These are phyloP conservation scores for Danionella dracula DNA, from an alignment of 2,797 vertebrate species.

Conservation along the genomic window DNA sequence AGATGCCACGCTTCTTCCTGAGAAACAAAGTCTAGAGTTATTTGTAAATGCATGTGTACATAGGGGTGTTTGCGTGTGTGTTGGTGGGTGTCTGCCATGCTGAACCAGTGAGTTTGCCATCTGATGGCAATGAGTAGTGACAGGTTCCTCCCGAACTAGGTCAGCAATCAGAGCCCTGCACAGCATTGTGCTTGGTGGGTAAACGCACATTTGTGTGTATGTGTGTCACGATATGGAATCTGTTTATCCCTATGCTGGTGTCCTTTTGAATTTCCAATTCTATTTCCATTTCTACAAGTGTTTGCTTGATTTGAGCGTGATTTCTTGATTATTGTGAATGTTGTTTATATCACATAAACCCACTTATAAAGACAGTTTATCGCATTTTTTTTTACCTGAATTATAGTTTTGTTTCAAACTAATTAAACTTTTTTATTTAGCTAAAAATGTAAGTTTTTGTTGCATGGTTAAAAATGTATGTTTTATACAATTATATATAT, in stretches of 20 bases:
- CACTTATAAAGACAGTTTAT: too few relatives aligned
- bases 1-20: not conserved
- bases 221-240: slow-evolving; percentile 9
- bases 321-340: too few relatives aligned
- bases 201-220: slow-evolving; percentile 11
- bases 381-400: too few relatives aligned
- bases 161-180: slow-evolving; percentile 43
- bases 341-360: too few relatives aligned
- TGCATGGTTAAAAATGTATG: too few relatives aligned
- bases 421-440: too few relatives aligned
- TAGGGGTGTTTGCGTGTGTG: slow-evolving; percentile 21
- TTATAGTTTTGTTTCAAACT: too few relatives aligned
- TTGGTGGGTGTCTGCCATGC: slow-evolving; percentile 5
- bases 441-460: too few relatives aligned
- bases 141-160: slow-evolving; percentile 52
- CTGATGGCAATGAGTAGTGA: slow-evolving; percentile 49
- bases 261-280: slow-evolving; percentile 29
- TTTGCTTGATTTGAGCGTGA: not conserved
- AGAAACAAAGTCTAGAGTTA: not conserved
- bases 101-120: slow-evolving; percentile 24
- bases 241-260: slow-evolving; percentile 24
- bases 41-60: too few relatives aligned
- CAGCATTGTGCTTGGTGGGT: slow-evolving; percentile 23
- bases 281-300: slow-evolving; percentile 22
- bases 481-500: too few relatives aligned